These are phyloP conservation scores for Neosilurus hyrtlii DNA, from an alignment of 2,797 vertebrate species.

Conservation along the genomic window DNA sequence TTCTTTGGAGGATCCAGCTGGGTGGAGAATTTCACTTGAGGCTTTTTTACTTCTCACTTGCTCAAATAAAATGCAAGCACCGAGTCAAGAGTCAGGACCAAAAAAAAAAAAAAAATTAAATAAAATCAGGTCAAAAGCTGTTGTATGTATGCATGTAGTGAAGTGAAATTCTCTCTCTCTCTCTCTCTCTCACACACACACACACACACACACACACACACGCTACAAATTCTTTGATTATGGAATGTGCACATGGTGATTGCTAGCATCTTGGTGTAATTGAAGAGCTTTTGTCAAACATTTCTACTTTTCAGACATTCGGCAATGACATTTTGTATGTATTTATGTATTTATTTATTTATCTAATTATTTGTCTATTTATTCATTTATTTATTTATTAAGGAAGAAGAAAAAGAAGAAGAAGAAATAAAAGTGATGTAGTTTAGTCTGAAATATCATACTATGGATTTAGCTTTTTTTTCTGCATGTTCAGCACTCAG, in stretches of 20 bases:
- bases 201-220: neutral
- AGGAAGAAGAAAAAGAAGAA: too few relatives aligned
- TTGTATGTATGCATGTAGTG: neutral
- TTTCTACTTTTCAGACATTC: neutral
- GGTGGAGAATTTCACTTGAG: constrained; percentile 16
- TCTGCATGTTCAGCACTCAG: neutral
- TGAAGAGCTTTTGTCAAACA: neutral
- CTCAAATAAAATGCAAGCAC: constrained; percentile 24
- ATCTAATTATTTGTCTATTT: too few relatives aligned
- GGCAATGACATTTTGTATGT: neutral
- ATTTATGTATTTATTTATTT: too few relatives aligned
- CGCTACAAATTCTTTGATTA: neutral
- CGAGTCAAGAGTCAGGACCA: neutral
- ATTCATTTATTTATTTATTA: too few relatives aligned
- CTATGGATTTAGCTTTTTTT: neutral
- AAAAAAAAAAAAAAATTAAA: too few relatives aligned
- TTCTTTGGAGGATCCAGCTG: constrained; percentile 19
- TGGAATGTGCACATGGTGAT: neutral
- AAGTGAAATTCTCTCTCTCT: constrained; percentile 14
- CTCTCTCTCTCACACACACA: too few relatives aligned
- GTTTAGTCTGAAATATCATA: constrained; percentile 1
- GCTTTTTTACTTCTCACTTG: neutral
- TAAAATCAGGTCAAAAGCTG: neutral
- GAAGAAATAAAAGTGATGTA: neutral
- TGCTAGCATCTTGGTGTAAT: neutral